A percentile compares a stretch with the other conserved stretches of the same genome.
These are phyloP conservation scores for Brachyhypopomus occidentalis DNA, from an alignment of 2,113 vertebrate genomes.

Conservation along the genomic window DNA sequence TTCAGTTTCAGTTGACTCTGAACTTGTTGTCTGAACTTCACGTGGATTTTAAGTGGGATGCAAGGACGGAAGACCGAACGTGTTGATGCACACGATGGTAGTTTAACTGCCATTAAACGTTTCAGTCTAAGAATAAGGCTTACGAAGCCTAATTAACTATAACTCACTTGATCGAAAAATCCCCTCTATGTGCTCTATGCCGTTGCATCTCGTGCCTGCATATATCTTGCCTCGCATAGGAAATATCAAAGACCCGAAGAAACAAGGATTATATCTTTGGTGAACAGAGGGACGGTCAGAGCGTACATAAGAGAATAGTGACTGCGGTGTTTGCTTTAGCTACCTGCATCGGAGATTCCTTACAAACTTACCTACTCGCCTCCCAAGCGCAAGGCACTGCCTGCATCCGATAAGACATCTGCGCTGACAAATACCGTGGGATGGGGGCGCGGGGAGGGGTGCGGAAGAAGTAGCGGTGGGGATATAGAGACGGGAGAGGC, in stretches of 20 bases:
- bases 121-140: neutral
- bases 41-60: neutral
- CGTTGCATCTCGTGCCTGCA: no score
- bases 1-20: neutral
- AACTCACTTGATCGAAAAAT: no score
- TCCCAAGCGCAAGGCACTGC: conserved; percentile 59
- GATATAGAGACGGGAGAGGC: conserved; percentile 55
- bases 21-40: neutral
- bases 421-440: conserved; percentile 61
- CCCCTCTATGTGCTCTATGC: no score
- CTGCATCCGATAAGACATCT: conserved; percentile 75
- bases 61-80: neutral
- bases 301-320: conserved; percentile 53
- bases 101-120: neutral
- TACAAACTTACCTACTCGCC: conserved; percentile 59
- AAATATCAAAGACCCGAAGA: no score
- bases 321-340: conserved; percentile 61
- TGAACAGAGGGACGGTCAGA: neutral
- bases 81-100: neutral
- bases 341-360: conserved; percentile 69
- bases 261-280: no score
- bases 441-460: conserved; percentile 65
- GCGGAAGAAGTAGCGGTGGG: conserved; percentile 58
- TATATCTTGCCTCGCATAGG: no score
- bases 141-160: neutral